Percentiles rank a stretch among this genome's conserved stretches.
Evolutionary conservation across 2,888 invertebrate species (phyloP).

Genomic region (Periphyllus acericola): DNA sequence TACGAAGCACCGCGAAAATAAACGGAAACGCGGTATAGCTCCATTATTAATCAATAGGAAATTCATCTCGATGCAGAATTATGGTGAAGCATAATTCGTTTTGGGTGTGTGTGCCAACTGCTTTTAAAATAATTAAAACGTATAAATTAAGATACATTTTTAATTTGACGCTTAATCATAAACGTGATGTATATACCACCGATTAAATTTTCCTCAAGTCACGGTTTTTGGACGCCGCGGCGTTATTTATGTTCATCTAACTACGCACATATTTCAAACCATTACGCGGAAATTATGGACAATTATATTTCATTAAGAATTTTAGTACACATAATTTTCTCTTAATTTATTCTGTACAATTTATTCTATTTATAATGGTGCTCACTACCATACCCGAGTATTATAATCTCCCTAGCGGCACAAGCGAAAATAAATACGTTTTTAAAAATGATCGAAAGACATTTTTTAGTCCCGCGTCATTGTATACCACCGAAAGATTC

Average conservation of each 20-base stretch:
- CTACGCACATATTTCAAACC: constrained; percentile 21
- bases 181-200: not conserved
- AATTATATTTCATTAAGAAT: constrained; percentile 37
- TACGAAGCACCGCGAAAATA: not conserved
- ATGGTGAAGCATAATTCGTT: not conserved
- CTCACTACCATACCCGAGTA: not conserved
- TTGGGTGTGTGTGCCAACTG: not conserved
- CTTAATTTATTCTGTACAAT: not conserved
- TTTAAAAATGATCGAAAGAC: constrained; percentile 5
- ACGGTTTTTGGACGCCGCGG: not conserved
- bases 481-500: not conserved
- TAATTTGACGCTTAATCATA: not conserved
- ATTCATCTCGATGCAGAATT: not conserved
- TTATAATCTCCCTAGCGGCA: not conserved
- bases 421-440: not conserved
- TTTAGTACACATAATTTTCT: constrained; percentile 24
- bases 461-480: not conserved
- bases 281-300: constrained; percentile 15
- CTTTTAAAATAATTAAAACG: not conserved
- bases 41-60: not conserved
- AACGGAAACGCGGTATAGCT: not conserved
- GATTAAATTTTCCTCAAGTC: constrained; percentile 10
- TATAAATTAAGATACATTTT: not conserved
- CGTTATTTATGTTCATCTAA: constrained; percentile 21
- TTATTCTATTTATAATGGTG: not conserved